Evolutionary conservation across 2,888 invertebrate species (phyloP).

Genomic region (Hirtodrosophila histrioides): DNA sequence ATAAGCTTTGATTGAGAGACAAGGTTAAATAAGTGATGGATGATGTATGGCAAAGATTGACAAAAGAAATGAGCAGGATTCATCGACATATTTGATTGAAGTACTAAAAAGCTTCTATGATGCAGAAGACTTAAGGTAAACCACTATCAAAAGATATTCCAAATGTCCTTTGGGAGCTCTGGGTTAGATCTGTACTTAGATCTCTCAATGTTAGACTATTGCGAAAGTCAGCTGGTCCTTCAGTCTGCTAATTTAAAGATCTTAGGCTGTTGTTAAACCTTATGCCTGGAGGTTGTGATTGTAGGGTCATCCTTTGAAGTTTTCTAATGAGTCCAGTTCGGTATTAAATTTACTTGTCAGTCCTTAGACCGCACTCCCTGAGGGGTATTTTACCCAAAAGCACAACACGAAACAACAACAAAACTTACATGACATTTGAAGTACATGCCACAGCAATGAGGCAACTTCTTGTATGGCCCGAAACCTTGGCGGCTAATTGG

Average conservation of each 20-base stretch:
- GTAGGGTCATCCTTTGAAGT: slow-evolving; percentile 50
- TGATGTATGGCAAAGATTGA: no score
- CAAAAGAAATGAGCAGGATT: no score
- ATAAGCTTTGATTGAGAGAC: slow-evolving; percentile 1
- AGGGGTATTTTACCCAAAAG: background rate
- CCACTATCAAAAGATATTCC: no score
- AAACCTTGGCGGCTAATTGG: slow-evolving; percentile 60
- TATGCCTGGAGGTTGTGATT: slow-evolving; percentile 31
- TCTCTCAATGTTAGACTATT: no score
- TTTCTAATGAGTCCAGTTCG: slow-evolving; percentile 46
- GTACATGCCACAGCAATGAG: slow-evolving; percentile 44
- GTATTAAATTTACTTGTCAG: slow-evolving; percentile 49
- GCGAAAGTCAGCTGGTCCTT: no score
- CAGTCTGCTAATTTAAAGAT: slow-evolving; percentile 2
- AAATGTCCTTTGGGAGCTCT: no score
- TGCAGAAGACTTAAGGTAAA: no score
- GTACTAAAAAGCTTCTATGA: no score
- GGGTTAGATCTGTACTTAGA: no score
- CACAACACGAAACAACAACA: background rate
- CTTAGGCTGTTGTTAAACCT: slow-evolving; percentile 37
- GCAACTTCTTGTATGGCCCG: slow-evolving; percentile 22
- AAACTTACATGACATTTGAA: slow-evolving; percentile 53
- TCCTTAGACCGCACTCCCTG: slow-evolving; percentile 19
- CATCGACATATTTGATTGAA: no score
- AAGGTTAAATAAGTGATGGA: no score